A percentile compares a stretch with the other conserved stretches of the same genome.
These are phyloP conservation scores for Masticophis lateralis DNA, from an alignment of 2,797 vertebrate genomes.

Conservation along the genomic window DNA sequence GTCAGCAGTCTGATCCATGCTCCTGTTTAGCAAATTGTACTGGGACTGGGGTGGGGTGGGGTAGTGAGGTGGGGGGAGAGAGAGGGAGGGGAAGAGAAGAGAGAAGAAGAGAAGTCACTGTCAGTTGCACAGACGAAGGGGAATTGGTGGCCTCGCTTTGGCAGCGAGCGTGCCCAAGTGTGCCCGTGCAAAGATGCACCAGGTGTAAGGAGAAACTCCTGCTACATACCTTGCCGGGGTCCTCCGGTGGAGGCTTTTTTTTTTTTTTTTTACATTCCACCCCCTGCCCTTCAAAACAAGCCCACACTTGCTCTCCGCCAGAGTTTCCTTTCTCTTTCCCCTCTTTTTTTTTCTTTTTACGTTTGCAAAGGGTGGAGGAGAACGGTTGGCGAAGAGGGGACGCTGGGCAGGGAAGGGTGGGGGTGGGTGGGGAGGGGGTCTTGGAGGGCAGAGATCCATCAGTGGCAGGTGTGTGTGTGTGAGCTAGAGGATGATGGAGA, in stretches of 20 bases:
- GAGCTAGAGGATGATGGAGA: neutral
- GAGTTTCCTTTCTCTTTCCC: neutral
- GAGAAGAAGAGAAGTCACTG: conserved; percentile 60
- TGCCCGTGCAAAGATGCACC: conserved; percentile 47
- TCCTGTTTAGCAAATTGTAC: conserved; percentile 97
- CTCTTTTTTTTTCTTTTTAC: neutral
- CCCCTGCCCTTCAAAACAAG: conserved; percentile 52
- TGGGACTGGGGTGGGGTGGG: conserved; percentile 88
- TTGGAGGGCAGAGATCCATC: no score
- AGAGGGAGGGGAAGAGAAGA: conserved; percentile 65
- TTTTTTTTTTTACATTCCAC: neutral
- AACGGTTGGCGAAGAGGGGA: neutral
- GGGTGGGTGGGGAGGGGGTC: neutral
- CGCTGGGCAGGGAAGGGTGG: neutral
- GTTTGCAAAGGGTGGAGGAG: neutral
- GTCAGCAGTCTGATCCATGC: conserved; percentile 95
- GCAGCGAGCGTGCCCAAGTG: neutral
- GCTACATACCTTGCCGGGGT: neutral
- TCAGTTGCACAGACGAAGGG: conserved; percentile 66
- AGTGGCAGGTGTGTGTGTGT: no score
- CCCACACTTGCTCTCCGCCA: conserved; percentile 56
- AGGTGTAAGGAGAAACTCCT: conserved; percentile 76
- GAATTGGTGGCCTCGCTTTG: no score
- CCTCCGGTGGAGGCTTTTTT: neutral
- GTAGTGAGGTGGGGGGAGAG: conserved; percentile 49